phyloP scores from a whole-genome alignment of 2,113 vertebrate species.

The Vicugna pacos region DNA sequence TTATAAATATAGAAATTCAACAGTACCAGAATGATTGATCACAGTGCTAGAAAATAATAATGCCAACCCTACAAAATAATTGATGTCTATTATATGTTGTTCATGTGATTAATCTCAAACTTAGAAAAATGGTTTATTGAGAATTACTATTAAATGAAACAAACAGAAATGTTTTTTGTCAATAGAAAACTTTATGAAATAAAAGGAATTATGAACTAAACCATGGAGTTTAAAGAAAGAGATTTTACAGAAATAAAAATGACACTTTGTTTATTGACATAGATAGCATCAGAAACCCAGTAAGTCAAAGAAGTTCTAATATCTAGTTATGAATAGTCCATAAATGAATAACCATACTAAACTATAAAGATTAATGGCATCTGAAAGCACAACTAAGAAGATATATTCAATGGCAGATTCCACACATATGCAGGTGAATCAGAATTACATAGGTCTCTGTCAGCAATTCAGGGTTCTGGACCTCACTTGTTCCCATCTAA shows the following conservation, averaged over 20 bases:
- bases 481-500: background rate
- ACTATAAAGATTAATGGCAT: background rate
- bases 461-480: background rate
- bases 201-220: background rate
- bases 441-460: background rate
- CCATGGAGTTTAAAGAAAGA: slow-evolving; percentile 44
- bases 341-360: background rate
- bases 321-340: background rate
- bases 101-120: slow-evolving; percentile 77
- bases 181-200: slow-evolving; percentile 76
- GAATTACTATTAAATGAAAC: slow-evolving; percentile 81
- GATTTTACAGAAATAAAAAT: slow-evolving; percentile 53
- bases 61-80: slow-evolving; percentile 63
- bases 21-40: slow-evolving; percentile 65
- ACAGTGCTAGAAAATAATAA: background rate
- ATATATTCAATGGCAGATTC: background rate
- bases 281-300: background rate
- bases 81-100: slow-evolving; percentile 81
- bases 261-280: background rate
- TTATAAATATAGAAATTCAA: slow-evolving; percentile 43
- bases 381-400: background rate
- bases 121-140: slow-evolving; percentile 83
- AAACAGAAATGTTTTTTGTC: slow-evolving; percentile 73
- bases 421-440: background rate
- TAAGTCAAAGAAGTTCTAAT: background rate